phyloP scores from a whole-genome alignment of 2,113 vertebrate genomes.

The Neogale vison region DNA sequence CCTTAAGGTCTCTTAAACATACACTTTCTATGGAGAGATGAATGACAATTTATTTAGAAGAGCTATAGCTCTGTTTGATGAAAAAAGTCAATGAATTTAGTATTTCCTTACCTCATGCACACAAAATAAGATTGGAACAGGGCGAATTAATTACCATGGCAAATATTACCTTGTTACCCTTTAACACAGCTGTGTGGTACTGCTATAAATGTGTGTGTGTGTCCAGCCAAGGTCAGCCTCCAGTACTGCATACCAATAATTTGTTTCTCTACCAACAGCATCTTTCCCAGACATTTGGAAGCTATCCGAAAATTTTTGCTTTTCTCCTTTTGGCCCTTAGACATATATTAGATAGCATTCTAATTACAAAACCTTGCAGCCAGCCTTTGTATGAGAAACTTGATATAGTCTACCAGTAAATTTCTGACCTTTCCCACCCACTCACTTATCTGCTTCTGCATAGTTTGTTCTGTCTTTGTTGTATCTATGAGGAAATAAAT shows the following conservation, averaged over 20 bases:
- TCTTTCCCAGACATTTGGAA: constrained; percentile 24
- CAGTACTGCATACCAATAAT: not conserved
- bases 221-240: not conserved
- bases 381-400: not conserved
- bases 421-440: not conserved
- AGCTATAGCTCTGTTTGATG: not conserved
- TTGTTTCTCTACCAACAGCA: not conserved
- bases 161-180: not conserved
- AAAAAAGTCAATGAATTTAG: not conserved
- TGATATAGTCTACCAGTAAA: not conserved
- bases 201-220: not conserved
- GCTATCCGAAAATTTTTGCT: not conserved
- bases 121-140: not conserved
- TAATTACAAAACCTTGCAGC: not conserved
- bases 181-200: not conserved
- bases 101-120: not conserved
- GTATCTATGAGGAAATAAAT: not conserved
- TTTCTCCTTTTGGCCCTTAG: not conserved
- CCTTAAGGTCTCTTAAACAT: not conserved
- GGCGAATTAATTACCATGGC: not conserved
- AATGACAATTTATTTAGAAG: constrained; percentile 7
- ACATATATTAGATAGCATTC: not conserved
- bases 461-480: not conserved
- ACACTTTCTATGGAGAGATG: not conserved
- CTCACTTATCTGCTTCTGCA: not conserved